These are phyloP conservation scores for Sternarchorhynchus goeldii DNA, from an alignment of 2,797 vertebrate genomes.

Conservation along the genomic window DNA sequence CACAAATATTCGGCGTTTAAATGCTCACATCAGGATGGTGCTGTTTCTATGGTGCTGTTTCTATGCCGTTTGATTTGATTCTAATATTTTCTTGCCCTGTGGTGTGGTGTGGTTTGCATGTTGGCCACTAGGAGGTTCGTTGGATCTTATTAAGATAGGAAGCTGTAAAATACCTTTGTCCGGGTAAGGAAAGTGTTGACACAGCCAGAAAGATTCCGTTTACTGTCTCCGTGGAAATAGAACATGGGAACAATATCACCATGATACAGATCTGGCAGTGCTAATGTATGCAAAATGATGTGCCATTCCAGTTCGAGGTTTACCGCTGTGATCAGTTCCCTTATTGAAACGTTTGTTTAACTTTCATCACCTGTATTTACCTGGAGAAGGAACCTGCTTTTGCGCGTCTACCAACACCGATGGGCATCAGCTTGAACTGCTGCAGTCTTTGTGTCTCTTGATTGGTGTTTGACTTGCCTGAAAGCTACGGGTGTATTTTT, in stretches of 20 bases:
- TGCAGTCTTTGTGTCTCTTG: constrained; percentile 34
- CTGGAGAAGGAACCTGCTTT: constrained; percentile 34
- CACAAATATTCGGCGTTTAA: constrained; percentile 3
- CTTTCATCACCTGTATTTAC: constrained; percentile 48
- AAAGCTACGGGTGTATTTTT: constrained; percentile 29
- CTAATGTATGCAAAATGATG: constrained; percentile 56
- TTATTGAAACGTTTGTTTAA: constrained; percentile 53
- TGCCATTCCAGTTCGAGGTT: constrained; percentile 35
- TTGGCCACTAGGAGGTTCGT: not conserved
- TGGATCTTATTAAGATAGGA: constrained; percentile 1
- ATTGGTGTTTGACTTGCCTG: constrained; percentile 31
- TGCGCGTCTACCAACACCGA: constrained; percentile 30
- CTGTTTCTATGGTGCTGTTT: not conserved
- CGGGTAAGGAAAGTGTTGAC: constrained; percentile 33
- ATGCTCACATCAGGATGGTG: not conserved
- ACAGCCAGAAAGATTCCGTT: constrained; percentile 32
- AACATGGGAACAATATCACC: constrained; percentile 39
- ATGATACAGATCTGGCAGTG: constrained; percentile 50
- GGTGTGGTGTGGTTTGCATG: not conserved
- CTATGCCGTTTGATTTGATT: not conserved
- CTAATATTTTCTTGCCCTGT: not conserved
- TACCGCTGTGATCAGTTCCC: constrained; percentile 30
- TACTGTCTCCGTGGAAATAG: constrained; percentile 31
- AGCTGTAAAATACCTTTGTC: constrained; percentile 29
- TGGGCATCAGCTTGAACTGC: constrained; percentile 16